These are phyloP conservation scores for Manacus vitellinus DNA, from an alignment of 2,113 vertebrate species.

Conservation along the genomic window DNA sequence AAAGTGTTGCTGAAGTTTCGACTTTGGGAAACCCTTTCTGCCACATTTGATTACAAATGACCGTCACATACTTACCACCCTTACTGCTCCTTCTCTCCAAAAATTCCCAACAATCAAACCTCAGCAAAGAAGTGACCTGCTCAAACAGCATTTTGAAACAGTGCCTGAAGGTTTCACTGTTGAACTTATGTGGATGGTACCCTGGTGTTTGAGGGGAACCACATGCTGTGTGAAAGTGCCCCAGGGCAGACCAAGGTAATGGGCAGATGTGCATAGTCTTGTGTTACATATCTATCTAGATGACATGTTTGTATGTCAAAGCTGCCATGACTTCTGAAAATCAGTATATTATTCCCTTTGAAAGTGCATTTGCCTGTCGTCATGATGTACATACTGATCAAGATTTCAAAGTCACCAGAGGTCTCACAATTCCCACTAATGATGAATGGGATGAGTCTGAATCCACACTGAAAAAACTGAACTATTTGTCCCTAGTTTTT, in stretches of 20 bases:
- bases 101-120: background rate
- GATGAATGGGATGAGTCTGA: background rate
- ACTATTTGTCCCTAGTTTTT: background rate
- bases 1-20: background rate
- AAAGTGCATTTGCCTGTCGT: background rate
- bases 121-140: background rate
- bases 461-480: background rate
- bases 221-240: background rate
- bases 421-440: background rate
- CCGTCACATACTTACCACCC: background rate
- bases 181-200: background rate
- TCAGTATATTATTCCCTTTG: constrained; percentile 6
- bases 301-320: background rate
- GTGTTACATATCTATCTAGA: background rate
- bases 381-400: background rate
- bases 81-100: background rate
- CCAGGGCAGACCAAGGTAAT: background rate
- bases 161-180: background rate
- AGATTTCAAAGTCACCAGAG: background rate
- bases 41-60: background rate
- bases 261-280: background rate
- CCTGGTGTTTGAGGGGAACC: background rate
- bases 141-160: background rate
- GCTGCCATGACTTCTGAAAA: constrained; percentile 20
- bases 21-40: background rate